Percentiles rank a stretch among this genome's conserved stretches.
phyloP scores from a whole-genome alignment of 2,888 invertebrate species.

The Hybos culiciformis region DNA sequence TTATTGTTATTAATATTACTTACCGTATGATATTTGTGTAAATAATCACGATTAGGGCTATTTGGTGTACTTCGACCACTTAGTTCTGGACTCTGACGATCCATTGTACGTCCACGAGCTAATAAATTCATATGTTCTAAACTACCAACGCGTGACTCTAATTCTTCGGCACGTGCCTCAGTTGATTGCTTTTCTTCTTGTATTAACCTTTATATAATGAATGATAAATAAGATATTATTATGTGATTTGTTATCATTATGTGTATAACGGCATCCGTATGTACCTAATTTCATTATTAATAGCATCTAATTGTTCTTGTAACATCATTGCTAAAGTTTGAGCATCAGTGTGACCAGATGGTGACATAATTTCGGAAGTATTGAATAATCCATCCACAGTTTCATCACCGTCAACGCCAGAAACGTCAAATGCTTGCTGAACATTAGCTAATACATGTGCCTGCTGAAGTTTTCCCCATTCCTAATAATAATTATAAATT shows the following conservation, averaged over 20 bases:
- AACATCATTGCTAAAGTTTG: constrained; percentile 97
- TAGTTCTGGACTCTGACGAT: constrained; percentile 66
- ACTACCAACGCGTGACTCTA: constrained; percentile 89
- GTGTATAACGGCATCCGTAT: too few species aligned
- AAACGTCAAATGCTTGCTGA: constrained; percentile 84
- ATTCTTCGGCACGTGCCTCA: constrained; percentile 91
- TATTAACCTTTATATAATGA: constrained; percentile 37
- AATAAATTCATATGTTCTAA: constrained; percentile 87
- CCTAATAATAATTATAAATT: constrained; percentile 35
- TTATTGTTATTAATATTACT: constrained; percentile 30
- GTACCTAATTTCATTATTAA: constrained; percentile 88
- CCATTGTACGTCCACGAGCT: constrained; percentile 55
- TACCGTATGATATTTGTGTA: constrained; percentile 95
- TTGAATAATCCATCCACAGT: constrained; percentile 67
- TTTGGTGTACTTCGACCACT: constrained; percentile 83
- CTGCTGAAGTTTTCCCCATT: constrained; percentile 94
- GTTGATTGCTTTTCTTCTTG: constrained; percentile 96
- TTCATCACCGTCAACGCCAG: constrained; percentile 72
- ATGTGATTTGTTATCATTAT: neutral
- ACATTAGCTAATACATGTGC: constrained; percentile 81
- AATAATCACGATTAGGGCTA: constrained; percentile 67
- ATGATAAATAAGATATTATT: neutral
- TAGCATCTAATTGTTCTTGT: constrained; percentile 98
- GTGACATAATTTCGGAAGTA: constrained; percentile 56
- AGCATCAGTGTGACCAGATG: constrained; percentile 73